Evolutionary conservation across 2,888 invertebrate genomes (phyloP), one percentile per base, ranked within the genome.

Genomic region (Leptinotarsa peninsularis): DNA sequence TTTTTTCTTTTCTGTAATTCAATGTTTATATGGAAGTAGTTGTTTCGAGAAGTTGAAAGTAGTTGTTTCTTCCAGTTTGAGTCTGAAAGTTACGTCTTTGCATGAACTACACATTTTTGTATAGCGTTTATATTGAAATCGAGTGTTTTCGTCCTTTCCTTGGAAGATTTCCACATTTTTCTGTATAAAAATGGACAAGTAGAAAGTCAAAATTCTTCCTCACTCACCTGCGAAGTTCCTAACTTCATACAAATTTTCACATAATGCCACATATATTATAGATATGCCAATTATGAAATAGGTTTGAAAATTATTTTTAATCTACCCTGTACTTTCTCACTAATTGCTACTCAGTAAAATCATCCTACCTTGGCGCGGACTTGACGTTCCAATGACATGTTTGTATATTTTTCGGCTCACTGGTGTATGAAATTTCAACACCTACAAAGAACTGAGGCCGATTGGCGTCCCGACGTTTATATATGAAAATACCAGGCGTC

Each of bases 371-470:
- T 96, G 88, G 93, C 93, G 89, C 94, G 94, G 90, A 96, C 95
- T 93, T 94, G 94, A 90, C 96, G 94, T 93, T 96, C 95, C 90
- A 96, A 92, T 93, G 96, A 95, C 96, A 96, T 96, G 88, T 90
- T 90, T 80, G 66, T 79, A 71, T 80, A 79, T 67, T 72, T 66
- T 78, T 79, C 67, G 72, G 75, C 80, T 81, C 79, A 77, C 78
- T 78, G 79, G 80, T 81, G 79, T 78, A 75, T 72, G 67, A 78
- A 72, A 78, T 77, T 77, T 80, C 76, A 63, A 83, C 85, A 81
- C 82, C 79, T 79, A 78, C 79, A 82, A 80, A 82, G 84, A 85
- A 88, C 87, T 88, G 86, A 76, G 80, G 79, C 76, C 75, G 79
- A 76, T 75, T 75, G 76, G 81, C 83, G 84, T 84, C 81, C 80